Base-by-base conservation (phyloP, 2,113 vertebrate genomes). In the Lepus americanus region DNA sequence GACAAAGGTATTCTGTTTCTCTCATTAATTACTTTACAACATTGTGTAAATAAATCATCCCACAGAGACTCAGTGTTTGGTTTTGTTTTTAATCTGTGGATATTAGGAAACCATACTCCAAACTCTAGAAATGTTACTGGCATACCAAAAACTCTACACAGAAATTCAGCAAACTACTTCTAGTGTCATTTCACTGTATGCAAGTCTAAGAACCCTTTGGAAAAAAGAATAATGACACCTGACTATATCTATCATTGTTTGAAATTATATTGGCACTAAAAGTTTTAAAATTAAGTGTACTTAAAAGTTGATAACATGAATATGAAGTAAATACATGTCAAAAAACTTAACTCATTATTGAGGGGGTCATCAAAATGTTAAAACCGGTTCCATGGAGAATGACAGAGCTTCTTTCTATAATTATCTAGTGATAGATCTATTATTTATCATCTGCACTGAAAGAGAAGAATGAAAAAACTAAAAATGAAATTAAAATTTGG, bases 331-430 rank as follows among this genome's bases (percentile, higher is more conserved):
- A 31, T 3, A 27, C 11, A 61, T 61, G 19, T 53, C 39, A 79
- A 86, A 83, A 84, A 93, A 36, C 23, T 90, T 84, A 51, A 53
- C 51, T 90, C 23, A 61, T 36, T 63, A 83, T 39, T 39, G 25
- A 64, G 5, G 10, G 55, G 74, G 39, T 6, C 44, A 55, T 73
- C 8, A 66, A 2, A 27, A 6, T 66, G 31, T 23, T 55, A 66
- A 67, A 84, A 25, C 20, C 44, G 33, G 20, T n/a, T 78, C n/a
- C 77, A 10, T 61, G 51, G 17, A 70, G 4, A 78, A 78, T 51
- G 23, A 63, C 8, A 33, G 29, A 51, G 29, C 69, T 53, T n/a
- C 29, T 84, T 7, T 25, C 36, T 76, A 14, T 51, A 23, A n/a
- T n/a, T 17, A 59, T 67, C 64, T 27, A 29, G 36, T 51, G 5